Evolutionary conservation across 2,113 vertebrate species (phyloP).

Genomic region (Callipepla squamata): DNA sequence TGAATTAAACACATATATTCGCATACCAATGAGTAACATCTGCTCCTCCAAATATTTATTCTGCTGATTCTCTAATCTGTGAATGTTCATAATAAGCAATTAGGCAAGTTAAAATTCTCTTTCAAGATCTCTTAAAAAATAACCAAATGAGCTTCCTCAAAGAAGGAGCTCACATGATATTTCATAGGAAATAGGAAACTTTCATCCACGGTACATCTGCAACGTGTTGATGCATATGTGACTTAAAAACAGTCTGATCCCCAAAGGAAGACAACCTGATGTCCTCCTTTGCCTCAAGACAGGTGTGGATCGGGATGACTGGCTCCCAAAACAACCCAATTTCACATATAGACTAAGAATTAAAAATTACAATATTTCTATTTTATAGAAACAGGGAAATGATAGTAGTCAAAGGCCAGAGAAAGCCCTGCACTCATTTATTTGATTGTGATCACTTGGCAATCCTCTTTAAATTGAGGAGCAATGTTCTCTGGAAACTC

Average conservation of each 20-base stretch:
- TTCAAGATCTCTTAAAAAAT: not conserved
- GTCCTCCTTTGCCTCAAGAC: not conserved
- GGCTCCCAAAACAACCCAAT: not conserved
- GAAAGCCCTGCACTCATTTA: not conserved
- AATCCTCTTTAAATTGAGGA: not conserved
- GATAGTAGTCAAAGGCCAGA: not conserved
- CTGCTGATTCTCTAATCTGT: not conserved
- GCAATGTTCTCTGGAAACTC: not conserved
- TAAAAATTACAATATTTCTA: not conserved
- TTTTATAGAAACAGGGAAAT: not conserved
- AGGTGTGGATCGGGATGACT: not conserved
- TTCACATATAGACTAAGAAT: not conserved
- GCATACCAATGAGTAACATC: not conserved
- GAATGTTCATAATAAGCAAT: not conserved
- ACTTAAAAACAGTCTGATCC: not conserved
- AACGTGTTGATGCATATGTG: not conserved
- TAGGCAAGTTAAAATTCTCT: not conserved
- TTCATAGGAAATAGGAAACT: not conserved
- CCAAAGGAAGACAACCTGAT: not conserved
- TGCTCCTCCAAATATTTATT: conserved; percentile 22
- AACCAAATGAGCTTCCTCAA: not conserved
- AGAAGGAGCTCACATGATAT: not conserved
- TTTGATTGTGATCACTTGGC: not conserved
- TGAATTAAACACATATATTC: not conserved
- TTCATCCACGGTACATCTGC: not conserved